Conservation (phyloP, 1,140 invertebrate species). For the Arion vulgaris region DNA sequence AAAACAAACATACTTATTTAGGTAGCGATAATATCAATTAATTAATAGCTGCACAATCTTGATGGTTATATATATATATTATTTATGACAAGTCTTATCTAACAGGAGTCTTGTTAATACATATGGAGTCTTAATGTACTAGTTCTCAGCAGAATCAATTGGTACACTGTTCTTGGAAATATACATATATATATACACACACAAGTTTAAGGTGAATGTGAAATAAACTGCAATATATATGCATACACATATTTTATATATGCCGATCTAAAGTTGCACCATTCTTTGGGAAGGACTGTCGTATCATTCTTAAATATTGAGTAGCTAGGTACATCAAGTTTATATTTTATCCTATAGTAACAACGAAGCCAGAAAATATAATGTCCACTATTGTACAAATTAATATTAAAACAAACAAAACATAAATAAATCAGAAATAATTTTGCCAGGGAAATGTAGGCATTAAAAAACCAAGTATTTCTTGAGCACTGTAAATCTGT, state of each 20-base stretch:
- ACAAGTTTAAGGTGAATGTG: too few relatives aligned
- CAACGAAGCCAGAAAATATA: neutral
- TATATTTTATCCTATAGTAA: neutral
- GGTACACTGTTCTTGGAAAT: neutral
- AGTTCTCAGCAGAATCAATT: neutral
- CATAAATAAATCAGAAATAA: neutral
- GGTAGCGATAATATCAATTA: neutral
- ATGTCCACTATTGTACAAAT: neutral
- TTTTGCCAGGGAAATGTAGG: neutral
- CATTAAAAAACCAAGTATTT: neutral
- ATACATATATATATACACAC: neutral
- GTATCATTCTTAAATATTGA: neutral
- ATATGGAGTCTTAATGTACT: neutral
- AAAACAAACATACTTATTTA: neutral
- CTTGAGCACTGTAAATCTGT: conserved; percentile 4
- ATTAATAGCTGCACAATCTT: neutral
- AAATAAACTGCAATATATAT: too few relatives aligned
- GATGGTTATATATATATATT: neutral
- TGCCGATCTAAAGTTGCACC: neutral
- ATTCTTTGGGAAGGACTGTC: neutral
- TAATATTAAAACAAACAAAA: neutral
- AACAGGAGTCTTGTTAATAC: neutral
- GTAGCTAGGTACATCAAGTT: neutral
- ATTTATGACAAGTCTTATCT: neutral
- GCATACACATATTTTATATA: too few relatives aligned